phyloP scores from a whole-genome alignment of 1,140 invertebrate genomes.

The Stegodyphus mimosarum region DNA sequence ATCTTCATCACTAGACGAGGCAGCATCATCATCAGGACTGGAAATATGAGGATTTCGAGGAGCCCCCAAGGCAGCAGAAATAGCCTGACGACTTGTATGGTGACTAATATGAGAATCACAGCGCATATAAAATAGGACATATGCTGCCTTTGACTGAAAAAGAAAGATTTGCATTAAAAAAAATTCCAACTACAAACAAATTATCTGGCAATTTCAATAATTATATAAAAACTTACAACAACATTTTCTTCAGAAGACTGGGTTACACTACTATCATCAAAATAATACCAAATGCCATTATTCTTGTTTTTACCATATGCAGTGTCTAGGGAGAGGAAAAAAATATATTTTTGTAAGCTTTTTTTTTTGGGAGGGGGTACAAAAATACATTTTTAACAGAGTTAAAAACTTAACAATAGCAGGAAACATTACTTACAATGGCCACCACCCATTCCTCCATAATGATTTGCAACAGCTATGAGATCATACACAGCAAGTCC shows the following conservation, averaged over 20 bases:
- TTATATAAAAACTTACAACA: conserved; percentile 63
- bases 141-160: conserved; percentile 70
- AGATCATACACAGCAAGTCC: conserved; percentile 71
- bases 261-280: conserved; percentile 73
- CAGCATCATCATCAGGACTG: conserved; percentile 54
- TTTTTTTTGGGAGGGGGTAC: too few relatives aligned
- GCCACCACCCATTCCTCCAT: conserved; percentile 73
- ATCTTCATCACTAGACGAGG: conserved; percentile 58
- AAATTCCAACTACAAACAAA: too few relatives aligned
- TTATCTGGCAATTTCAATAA: too few relatives aligned
- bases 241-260: conserved; percentile 63
- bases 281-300: conserved; percentile 72
- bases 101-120: conserved; percentile 63
- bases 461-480: conserved; percentile 73
- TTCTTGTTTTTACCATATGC: conserved; percentile 72
- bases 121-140: conserved; percentile 71
- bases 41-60: conserved; percentile 24
- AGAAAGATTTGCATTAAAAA: conserved; percentile 34
- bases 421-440: conserved; percentile 70
- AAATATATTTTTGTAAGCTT: too few relatives aligned
- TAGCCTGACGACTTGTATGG: conserved; percentile 22
- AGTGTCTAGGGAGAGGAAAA: conserved; percentile 70
- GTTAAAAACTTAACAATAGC: neutral
- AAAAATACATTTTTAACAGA: too few relatives aligned
- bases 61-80: conserved; percentile 62